Evolutionary conservation across 2,113 vertebrate genomes (phyloP), one percentile per base, ranked within the genome.

Genomic region (Alaudala cheleensis): DNA sequence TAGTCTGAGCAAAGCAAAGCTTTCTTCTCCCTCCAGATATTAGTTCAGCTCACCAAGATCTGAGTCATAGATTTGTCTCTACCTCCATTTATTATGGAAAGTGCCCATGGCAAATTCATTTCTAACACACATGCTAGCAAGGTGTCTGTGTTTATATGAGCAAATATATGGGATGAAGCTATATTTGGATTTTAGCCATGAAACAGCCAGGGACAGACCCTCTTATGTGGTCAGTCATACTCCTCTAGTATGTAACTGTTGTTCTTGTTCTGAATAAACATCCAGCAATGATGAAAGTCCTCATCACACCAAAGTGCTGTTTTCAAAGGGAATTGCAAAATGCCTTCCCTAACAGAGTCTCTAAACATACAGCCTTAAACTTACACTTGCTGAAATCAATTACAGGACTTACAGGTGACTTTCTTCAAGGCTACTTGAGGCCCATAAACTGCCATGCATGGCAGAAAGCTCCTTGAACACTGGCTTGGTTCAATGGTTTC

Each of bases 121-220:
- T 62, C 79, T 54, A 65, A 47, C 45, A 70, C 66, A 90, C 62
- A 17, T 56, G 47, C 50, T 47, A 88, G 88, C 86, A 93, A 96
- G 82, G 90, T 93, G 90, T 79, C 76, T 92, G 67, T 96, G 76
- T 95, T 97, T 95, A 83, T 60, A 87, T 5, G 47, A 82, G 88
- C 88, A 90, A 72, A 69, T 80, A 80, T 72, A 70, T 16, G 21
- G 33, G 42, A 51, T 92, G 88, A 93, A 92, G 76, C 58, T 90
- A 16, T 93, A 88, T 86, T 93, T 96, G 94, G 90, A 86, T 86
- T 88, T 86, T 54, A 81, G 92, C 96, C 90, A 92, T 51, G 50
- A 57, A 94, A 58, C 50, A 77, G 54, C 50, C 47, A 83, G 50
- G 62, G 66, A 86, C 74, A 92, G 81, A 83, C 50, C 45, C 37